Conservation (phyloP, 2,888 invertebrate genomes). For the Drosophila meridiana region DNA sequence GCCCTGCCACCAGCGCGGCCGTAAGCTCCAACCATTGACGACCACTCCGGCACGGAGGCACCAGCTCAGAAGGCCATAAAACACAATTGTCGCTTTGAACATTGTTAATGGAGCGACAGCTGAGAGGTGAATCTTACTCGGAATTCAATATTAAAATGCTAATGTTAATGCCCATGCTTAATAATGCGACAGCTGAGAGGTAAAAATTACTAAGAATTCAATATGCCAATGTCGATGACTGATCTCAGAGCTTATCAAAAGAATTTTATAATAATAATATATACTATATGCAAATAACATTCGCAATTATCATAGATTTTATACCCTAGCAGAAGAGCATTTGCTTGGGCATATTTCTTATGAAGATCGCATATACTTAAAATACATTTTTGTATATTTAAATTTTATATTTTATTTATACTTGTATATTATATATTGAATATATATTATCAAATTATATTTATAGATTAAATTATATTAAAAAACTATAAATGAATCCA, state of each 20-base stretch:
- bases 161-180: conserved; percentile 33
- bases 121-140: too few species aligned
- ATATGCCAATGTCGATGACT: background rate
- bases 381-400: too few species aligned
- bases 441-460: too few species aligned
- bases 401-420: too few species aligned
- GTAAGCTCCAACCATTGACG: conserved; percentile 28
- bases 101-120: conserved; percentile 29
- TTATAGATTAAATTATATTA: too few species aligned
- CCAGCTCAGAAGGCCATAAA: conserved; percentile 28
- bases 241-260: conserved; percentile 32
- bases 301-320: background rate
- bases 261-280: background rate
- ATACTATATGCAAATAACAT: background rate
- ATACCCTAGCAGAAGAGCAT: background rate
- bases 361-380: background rate
- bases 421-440: too few species aligned
- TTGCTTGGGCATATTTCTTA: background rate
- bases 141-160: too few species aligned
- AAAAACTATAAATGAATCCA: too few species aligned
- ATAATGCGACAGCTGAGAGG: background rate
- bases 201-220: background rate
- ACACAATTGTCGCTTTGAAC: conserved; percentile 19
- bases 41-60: background rate
- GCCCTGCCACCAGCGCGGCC: conserved; percentile 23